These are phyloP conservation scores for Meteorus cinctellus DNA, from an alignment of 2,888 invertebrate genomes.

Conservation along the genomic window DNA sequence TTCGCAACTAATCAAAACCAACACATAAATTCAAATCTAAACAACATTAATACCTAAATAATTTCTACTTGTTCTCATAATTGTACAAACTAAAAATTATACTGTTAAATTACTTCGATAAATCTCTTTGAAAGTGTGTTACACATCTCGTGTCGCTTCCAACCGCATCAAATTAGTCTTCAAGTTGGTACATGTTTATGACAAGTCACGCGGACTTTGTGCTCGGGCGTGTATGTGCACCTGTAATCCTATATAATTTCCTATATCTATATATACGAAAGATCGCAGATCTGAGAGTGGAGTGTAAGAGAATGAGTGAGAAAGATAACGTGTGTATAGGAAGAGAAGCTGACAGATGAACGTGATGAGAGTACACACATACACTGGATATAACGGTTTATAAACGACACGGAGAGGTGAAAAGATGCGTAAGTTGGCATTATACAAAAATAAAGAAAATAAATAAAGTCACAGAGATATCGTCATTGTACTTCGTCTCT, in stretches of 20 bases:
- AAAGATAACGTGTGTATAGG: slow-evolving; percentile 14
- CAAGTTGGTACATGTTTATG: slow-evolving; percentile 29
- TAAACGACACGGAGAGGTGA: slow-evolving; percentile 45
- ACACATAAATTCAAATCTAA: neutral
- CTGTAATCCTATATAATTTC: neutral
- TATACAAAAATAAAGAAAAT: slow-evolving; percentile 19
- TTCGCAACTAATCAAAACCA: no score
- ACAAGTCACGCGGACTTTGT: slow-evolving; percentile 38
- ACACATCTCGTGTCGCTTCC: neutral
- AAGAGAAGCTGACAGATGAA: slow-evolving; percentile 53
- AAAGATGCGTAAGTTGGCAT: slow-evolving; percentile 30
- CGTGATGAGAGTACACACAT: slow-evolving; percentile 59
- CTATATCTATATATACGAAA: neutral
- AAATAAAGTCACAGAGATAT: neutral
- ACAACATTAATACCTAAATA: neutral
- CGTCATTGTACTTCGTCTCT: neutral
- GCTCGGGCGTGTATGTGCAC: slow-evolving; percentile 17
- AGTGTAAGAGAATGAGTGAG: slow-evolving; percentile 42
- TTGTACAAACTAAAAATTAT: neutral
- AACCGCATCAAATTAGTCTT: slow-evolving; percentile 39
- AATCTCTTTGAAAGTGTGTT: slow-evolving; percentile 8
- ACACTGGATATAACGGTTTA: slow-evolving; percentile 58
- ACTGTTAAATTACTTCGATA: slow-evolving; percentile 3
- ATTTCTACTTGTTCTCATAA: neutral
- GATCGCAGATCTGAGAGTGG: slow-evolving; percentile 18